Evolutionary conservation across 2,797 vertebrate species (phyloP).

Genomic region (Eulemur albifrons): DNA sequence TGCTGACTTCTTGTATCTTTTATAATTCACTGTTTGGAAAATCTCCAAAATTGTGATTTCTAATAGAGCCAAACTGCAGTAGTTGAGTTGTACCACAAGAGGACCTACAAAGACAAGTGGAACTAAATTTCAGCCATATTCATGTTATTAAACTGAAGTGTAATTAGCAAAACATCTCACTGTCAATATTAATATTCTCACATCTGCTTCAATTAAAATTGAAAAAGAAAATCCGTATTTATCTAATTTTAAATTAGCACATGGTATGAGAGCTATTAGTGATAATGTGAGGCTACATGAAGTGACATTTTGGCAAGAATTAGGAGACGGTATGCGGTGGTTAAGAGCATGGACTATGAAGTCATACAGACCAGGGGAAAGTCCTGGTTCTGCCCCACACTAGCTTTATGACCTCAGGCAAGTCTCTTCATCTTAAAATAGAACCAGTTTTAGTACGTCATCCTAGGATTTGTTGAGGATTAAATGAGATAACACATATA

Average conservation of each 20-base stretch:
- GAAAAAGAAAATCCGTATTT: constrained; percentile 24
- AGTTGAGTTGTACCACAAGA: constrained; percentile 77
- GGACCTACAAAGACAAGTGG: constrained; percentile 80
- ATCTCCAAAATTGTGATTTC: neutral
- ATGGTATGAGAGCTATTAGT: neutral
- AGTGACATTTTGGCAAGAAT: constrained; percentile 8
- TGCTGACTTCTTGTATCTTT: constrained; percentile 35
- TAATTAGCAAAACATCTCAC: constrained; percentile 23
- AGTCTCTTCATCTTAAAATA: neutral
- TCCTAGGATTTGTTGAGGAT: neutral
- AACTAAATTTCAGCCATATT: constrained; percentile 43
- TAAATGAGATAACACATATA: neutral
- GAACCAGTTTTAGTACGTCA: neutral
- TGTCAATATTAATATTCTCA: neutral
- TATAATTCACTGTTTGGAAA: constrained; percentile 31
- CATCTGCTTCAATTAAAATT: constrained; percentile 21
- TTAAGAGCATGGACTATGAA: neutral
- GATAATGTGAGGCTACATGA: neutral
- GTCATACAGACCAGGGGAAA: neutral
- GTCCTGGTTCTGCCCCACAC: neutral
- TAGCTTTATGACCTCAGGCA: neutral
- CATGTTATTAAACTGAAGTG: constrained; percentile 45
- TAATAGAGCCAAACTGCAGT: constrained; percentile 58
- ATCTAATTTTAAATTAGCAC: constrained; percentile 37
- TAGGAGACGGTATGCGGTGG: neutral